These are phyloP conservation scores for Pseudotriccus pelzelni DNA, from an alignment of 2,797 vertebrate genomes.

Conservation along the genomic window DNA sequence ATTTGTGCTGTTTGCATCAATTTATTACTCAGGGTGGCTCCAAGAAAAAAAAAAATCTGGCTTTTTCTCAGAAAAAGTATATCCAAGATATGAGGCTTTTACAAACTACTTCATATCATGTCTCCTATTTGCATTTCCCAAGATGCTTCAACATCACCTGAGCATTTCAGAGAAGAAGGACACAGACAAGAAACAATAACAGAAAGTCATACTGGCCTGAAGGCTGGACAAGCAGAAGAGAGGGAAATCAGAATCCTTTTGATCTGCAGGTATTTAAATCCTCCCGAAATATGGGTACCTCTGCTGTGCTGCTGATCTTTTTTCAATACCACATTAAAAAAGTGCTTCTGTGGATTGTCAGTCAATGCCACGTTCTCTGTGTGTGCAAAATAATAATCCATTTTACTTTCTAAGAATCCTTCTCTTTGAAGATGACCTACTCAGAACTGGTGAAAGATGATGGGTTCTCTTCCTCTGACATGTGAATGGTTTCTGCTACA, in stretches of 20 bases:
- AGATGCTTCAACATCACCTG: neutral
- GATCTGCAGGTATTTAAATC: neutral
- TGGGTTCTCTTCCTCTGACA: neutral
- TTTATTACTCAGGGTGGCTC: slow-evolving; percentile 17
- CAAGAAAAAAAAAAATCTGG: neutral
- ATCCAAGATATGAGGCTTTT: neutral
- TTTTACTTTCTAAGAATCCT: neutral
- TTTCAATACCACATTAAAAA: neutral
- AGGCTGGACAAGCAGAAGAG: neutral
- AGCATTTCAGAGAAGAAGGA: neutral
- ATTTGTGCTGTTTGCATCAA: slow-evolving; percentile 13
- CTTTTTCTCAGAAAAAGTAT: neutral
- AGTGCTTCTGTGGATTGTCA: neutral
- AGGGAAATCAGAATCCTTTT: slow-evolving; percentile 32
- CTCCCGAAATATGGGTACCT: neutral
- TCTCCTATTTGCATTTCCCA: neutral
- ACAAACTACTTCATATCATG: neutral
- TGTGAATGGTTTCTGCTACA: neutral
- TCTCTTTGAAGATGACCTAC: neutral
- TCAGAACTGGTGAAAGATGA: neutral
- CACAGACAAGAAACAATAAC: neutral
- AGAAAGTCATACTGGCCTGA: neutral
- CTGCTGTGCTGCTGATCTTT: neutral
- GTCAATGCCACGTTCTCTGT: neutral
- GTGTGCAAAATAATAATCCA: neutral